Evolutionary conservation across 2,113 vertebrate genomes (phyloP).

Genomic region (Dromaius novaehollandiae): DNA sequence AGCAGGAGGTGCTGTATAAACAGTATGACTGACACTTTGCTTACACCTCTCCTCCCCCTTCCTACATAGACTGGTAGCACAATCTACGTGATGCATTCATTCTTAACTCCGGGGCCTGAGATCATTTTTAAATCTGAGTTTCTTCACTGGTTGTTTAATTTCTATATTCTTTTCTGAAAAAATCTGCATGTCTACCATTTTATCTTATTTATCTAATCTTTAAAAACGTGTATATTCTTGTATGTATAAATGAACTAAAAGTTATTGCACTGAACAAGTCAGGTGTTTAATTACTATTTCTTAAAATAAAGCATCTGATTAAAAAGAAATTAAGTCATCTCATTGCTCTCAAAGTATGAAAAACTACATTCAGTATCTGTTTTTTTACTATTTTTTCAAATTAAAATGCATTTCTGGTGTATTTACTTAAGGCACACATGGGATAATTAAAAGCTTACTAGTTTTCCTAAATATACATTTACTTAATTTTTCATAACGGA

Average conservation of each 20-base stretch:
- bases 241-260: neutral
- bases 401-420: neutral
- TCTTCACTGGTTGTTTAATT: conserved; percentile 19
- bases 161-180: neutral
- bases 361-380: neutral
- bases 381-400: neutral
- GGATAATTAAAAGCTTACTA: neutral
- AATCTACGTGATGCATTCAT: conserved; percentile 35
- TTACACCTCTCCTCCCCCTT: conserved; percentile 18
- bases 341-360: neutral
- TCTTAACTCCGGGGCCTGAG: conserved; percentile 41
- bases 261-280: neutral
- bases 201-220: neutral
- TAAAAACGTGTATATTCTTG: neutral
- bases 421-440: neutral
- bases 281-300: neutral
- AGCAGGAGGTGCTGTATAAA: conserved; percentile 82
- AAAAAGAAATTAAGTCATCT: neutral
- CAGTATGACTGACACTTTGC: conserved; percentile 29
- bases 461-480: neutral
- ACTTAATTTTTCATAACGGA: neutral
- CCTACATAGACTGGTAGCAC: neutral
- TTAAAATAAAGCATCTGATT: neutral
- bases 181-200: neutral
- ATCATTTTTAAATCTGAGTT: conserved; percentile 1